phyloP scores from a whole-genome alignment of 2,888 invertebrate genomes.

The Agrotis puta region DNA sequence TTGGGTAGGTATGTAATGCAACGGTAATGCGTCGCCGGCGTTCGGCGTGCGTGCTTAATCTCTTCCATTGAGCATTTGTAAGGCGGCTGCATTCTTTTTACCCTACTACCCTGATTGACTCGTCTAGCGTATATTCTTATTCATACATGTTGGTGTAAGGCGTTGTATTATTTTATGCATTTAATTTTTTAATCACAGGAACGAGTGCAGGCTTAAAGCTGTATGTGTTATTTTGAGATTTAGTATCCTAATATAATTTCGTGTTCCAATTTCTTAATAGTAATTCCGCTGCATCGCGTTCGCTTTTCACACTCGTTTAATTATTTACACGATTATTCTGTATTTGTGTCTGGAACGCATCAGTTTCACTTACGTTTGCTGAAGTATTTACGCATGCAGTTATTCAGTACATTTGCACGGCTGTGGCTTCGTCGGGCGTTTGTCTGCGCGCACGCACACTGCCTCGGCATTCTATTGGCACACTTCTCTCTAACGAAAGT shows the following conservation, averaged over 20 bases:
- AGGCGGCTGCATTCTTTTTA: conserved; percentile 71
- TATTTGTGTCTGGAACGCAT: conserved; percentile 62
- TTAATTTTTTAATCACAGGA: neutral
- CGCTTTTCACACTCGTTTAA: conserved; percentile 26
- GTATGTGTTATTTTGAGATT: conserved; percentile 9
- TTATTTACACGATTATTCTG: conserved; percentile 47
- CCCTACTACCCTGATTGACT: conserved; percentile 70
- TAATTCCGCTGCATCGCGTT: conserved; percentile 6
- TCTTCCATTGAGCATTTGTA: conserved; percentile 77
- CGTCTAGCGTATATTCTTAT: conserved; percentile 54
- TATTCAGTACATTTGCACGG: conserved; percentile 72
- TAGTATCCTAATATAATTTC: conserved; percentile 12
- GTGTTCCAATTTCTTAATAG: conserved; percentile 17
- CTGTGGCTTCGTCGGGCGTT: conserved; percentile 60
- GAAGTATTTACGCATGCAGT: conserved; percentile 77
- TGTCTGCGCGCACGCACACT: conserved; percentile 74
- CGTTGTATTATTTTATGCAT: conserved; percentile 29
- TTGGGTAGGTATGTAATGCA: conserved; percentile 59
- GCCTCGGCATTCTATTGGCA: conserved; percentile 82
- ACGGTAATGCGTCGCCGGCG: conserved; percentile 71
- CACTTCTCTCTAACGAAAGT: conserved; percentile 86
- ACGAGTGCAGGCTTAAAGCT: neutral
- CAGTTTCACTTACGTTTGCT: conserved; percentile 81
- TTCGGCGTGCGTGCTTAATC: conserved; percentile 84
- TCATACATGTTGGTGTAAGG: conserved; percentile 33